Conservation (phyloP, 2,888 invertebrate genomes). For the Ennomos fuscantarius region DNA sequence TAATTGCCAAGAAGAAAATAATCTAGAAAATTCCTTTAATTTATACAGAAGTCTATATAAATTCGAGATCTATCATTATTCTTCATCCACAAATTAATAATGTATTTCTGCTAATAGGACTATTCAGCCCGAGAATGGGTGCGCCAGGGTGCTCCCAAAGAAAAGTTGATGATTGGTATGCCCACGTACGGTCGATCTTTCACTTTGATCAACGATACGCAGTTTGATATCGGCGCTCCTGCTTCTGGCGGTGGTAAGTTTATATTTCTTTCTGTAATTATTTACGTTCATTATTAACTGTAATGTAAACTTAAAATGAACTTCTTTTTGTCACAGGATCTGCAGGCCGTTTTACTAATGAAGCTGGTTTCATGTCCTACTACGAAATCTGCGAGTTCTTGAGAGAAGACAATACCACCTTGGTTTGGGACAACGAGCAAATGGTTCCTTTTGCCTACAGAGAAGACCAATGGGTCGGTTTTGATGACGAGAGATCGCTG, state of each 20-base stretch:
- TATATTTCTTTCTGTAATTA: background rate
- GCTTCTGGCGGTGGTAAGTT: conserved; percentile 93
- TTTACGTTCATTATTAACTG: too few relatives aligned
- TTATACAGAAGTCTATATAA: too few relatives aligned
- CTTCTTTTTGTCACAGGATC: conserved; percentile 61
- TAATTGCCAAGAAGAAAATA: too few relatives aligned
- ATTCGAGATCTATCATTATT: too few relatives aligned
- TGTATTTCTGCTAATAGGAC: conserved; percentile 84
- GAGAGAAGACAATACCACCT: conserved; percentile 94
- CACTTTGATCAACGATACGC: conserved; percentile 92
- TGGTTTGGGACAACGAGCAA: conserved; percentile 98
- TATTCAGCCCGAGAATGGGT: conserved; percentile 97
- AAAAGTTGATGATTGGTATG: conserved; percentile 97
- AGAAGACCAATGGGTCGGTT: conserved; percentile 97
- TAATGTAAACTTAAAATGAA: background rate
- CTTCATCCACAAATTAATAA: too few relatives aligned
- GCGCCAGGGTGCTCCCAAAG: conserved; percentile 96
- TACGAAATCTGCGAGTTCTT: conserved; percentile 98
- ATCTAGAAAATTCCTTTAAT: too few relatives aligned
- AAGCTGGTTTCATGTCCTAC: conserved; percentile 97
- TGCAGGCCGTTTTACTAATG: conserved; percentile 95
- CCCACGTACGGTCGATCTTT: conserved; percentile 97
- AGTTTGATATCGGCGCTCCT: conserved; percentile 96
- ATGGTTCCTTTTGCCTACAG: conserved; percentile 98
- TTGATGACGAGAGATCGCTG: conserved; percentile 96